Conservation (phyloP, 2,797 vertebrate genomes). For the Leptoclinus maculatus region DNA sequence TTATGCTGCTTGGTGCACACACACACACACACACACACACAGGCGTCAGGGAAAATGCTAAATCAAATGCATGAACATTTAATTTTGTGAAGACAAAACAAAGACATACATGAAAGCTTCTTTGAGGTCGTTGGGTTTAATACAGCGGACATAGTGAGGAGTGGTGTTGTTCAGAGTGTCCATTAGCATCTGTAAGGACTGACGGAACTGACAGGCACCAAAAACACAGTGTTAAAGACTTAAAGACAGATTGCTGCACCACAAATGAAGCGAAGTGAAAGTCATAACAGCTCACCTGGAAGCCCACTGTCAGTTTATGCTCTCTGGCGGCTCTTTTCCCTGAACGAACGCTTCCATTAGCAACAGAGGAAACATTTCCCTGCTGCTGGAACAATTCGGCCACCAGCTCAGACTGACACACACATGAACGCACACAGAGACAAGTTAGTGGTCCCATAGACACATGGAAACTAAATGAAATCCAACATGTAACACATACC, state of each 20-base stretch:
- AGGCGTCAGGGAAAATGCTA: neutral
- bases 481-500: neutral
- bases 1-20: neutral
- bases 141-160: slow-evolving; percentile 88
- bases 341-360: slow-evolving; percentile 72
- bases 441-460: neutral
- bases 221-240: neutral
- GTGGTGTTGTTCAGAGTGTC: slow-evolving; percentile 85
- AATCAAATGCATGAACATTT: neutral
- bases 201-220: slow-evolving; percentile 78
- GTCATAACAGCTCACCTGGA: slow-evolving; percentile 79
- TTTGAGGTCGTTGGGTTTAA: slow-evolving; percentile 87
- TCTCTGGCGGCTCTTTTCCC: slow-evolving; percentile 80
- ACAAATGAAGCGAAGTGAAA: neutral
- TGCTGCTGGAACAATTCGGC: slow-evolving; percentile 86
- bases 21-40: neutral
- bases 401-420: slow-evolving; percentile 84
- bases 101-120: slow-evolving; percentile 82
- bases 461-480: neutral
- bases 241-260: neutral
- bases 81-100: neutral
- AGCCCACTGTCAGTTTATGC: slow-evolving; percentile 83
- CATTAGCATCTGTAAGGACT: slow-evolving; percentile 85
- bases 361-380: slow-evolving; percentile 52
- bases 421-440: neutral